Evolutionary conservation across 2,888 invertebrate genomes (phyloP).

Genomic region (Stenotaenia linearis): DNA sequence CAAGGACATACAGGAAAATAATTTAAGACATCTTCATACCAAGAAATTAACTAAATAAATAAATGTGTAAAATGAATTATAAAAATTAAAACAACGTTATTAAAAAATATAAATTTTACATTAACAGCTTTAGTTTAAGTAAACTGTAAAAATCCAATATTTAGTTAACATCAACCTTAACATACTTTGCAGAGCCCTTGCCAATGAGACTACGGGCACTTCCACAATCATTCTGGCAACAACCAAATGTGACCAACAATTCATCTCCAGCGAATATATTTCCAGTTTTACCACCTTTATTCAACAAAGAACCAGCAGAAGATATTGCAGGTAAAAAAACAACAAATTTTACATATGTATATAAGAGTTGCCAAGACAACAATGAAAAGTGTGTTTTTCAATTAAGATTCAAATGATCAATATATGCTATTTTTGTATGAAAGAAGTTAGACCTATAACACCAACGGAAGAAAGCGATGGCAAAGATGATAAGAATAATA

Average conservation of each 20-base stretch:
- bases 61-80: too few relatives aligned
- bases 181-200: slow-evolving; percentile 48
- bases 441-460: slow-evolving; percentile 44
- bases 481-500: neutral
- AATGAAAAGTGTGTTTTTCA: neutral
- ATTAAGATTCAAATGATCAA: neutral
- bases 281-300: slow-evolving; percentile 48
- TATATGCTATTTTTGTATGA: neutral
- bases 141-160: neutral
- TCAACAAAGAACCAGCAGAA: slow-evolving; percentile 43
- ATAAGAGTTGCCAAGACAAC: neutral
- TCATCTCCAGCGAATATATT: slow-evolving; percentile 50
- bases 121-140: too few relatives aligned
- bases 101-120: too few relatives aligned
- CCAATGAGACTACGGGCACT: slow-evolving; percentile 54
- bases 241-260: slow-evolving; percentile 50
- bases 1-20: too few relatives aligned
- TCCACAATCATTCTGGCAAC: slow-evolving; percentile 55
- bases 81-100: too few relatives aligned
- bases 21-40: too few relatives aligned
- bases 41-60: too few relatives aligned
- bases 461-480: slow-evolving; percentile 44
- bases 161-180: neutral
- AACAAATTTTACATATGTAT: too few relatives aligned
- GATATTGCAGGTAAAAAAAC: slow-evolving; percentile 43